phyloP scores from a whole-genome alignment of 2,113 vertebrate species.

The Onychorhynchus coronatus region DNA sequence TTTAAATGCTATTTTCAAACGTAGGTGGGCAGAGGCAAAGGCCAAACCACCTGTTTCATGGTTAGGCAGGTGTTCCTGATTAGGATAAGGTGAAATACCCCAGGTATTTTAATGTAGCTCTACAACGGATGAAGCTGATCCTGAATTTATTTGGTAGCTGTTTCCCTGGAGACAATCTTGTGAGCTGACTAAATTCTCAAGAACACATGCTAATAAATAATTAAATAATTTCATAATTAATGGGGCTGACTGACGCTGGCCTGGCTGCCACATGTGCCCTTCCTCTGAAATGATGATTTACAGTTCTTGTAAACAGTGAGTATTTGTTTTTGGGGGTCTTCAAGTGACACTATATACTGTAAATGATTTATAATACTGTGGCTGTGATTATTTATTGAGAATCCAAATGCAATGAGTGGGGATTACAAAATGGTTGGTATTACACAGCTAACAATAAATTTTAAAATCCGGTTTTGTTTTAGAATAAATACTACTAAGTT shows the following conservation, averaged over 20 bases:
- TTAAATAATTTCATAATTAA: slow-evolving; percentile 24
- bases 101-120: neutral
- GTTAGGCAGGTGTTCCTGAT: neutral
- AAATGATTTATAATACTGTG: slow-evolving; percentile 45
- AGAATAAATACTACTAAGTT: neutral
- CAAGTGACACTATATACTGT: neutral
- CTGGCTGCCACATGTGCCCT: neutral
- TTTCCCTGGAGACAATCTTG: slow-evolving; percentile 12
- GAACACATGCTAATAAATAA: neutral
- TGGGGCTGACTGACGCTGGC: neutral
- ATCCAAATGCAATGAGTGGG: neutral
- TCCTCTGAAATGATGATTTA: slow-evolving; percentile 44
- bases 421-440: neutral
- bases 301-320: neutral
- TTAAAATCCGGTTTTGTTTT: neutral
- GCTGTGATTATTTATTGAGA: slow-evolving; percentile 10
- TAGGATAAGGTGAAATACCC: neutral
- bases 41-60: neutral
- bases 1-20: neutral
- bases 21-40: neutral
- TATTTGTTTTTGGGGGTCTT: slow-evolving; percentile 17
- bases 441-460: neutral
- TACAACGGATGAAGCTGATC: neutral
- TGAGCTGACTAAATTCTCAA: neutral
- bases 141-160: neutral